Percentiles rank a stretch among this genome's conserved stretches.
Conservation (phyloP, 2,888 invertebrate species). For the Ochropacha duplaris region DNA sequence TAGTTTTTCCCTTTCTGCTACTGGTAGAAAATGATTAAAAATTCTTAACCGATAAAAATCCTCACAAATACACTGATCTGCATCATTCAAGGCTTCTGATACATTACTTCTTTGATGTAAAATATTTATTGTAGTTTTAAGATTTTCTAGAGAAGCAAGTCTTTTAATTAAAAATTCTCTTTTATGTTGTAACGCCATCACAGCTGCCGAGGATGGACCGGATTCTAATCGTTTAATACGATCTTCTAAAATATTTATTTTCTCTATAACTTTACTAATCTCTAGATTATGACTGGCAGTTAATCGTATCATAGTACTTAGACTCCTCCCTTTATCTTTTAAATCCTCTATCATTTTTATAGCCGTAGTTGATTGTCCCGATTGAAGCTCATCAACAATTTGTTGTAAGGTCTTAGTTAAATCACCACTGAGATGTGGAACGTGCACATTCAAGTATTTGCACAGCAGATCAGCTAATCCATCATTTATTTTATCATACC, state of each 20-base stretch:
- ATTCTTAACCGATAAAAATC: conserved; percentile 69
- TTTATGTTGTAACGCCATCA: conserved; percentile 58
- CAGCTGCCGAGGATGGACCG: conserved; percentile 56
- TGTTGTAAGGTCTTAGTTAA: conserved; percentile 64
- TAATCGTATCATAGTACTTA: conserved; percentile 56
- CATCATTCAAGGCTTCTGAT: conserved; percentile 38
- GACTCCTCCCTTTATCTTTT: conserved; percentile 51
- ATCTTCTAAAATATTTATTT: conserved; percentile 58
- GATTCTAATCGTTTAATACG: conserved; percentile 55
- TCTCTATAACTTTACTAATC: conserved; percentile 62
- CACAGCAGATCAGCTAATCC: conserved; percentile 51
- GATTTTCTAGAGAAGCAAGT: conserved; percentile 55
- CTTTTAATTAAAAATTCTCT: conserved; percentile 61
- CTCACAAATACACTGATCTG: conserved; percentile 58
- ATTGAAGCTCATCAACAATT: conserved; percentile 57
- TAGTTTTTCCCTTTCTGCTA: conserved; percentile 59
- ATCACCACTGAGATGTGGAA: conserved; percentile 50
- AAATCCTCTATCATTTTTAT: conserved; percentile 51
- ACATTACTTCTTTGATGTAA: conserved; percentile 42
- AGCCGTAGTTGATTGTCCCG: conserved; percentile 36
- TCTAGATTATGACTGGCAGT: conserved; percentile 59
- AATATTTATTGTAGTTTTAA: conserved; percentile 54
- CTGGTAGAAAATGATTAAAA: conserved; percentile 66
- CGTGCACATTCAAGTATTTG: conserved; percentile 53
- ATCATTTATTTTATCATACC: conserved; percentile 70